Conservation (phyloP, 2,113 vertebrate species). For the Ochotona curzoniae region DNA sequence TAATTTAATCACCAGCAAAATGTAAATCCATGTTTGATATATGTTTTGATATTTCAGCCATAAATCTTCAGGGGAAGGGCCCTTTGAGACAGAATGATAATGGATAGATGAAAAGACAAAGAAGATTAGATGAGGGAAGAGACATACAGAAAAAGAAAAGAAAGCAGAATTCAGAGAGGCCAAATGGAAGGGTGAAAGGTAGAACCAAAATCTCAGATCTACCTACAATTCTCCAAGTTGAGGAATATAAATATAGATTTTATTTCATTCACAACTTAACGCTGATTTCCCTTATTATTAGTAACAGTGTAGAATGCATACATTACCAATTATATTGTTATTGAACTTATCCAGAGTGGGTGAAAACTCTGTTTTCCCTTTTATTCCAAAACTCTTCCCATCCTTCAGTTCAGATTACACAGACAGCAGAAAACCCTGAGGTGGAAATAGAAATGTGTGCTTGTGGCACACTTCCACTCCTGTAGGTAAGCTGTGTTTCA, state of each 20-base stretch:
- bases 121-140: neutral
- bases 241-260: neutral
- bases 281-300: neutral
- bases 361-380: neutral
- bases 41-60: neutral
- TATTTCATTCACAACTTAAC: constrained; percentile 23
- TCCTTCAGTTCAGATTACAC: neutral
- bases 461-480: neutral
- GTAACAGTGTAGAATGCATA: neutral
- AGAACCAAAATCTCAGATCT: neutral
- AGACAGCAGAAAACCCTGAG: neutral
- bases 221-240: constrained; percentile 41
- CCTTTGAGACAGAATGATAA: neutral
- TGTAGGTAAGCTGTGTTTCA: fast-evolving
- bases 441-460: neutral
- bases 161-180: too few species aligned
- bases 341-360: neutral
- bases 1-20: neutral
- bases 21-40: neutral
- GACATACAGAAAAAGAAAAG: neutral
- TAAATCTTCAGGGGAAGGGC: neutral
- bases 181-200: neutral
- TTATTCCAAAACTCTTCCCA: neutral
- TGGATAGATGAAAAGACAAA: neutral
- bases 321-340: neutral